Evolutionary conservation across 2,797 vertebrate genomes (phyloP), one percentile per base, ranked within the genome.

Genomic region (Microcaecilia unicolor): DNA sequence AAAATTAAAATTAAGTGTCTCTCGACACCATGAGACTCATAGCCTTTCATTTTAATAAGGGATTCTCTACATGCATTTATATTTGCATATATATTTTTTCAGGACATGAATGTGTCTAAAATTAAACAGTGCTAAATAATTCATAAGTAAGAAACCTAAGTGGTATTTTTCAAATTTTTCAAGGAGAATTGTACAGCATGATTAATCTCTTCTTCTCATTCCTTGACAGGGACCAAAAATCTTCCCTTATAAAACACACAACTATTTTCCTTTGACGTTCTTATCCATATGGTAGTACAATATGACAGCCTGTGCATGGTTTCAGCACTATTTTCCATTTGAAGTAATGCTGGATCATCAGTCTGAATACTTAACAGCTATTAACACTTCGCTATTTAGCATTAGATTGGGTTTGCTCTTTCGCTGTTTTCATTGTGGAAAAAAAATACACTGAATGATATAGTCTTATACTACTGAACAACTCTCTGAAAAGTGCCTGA

Each of bases 281-380:
- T 15, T 18, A 10, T 39, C 48, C 39, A 34, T 34, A 39, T 29
- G 34, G 41, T 29, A 36, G 2, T 2, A 43, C 10, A 46, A n/a
- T n/a, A n/a, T n/a, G n/a, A n/a, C n/a, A n/a, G n/a, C n/a, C n/a
- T n/a, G n/a, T 58, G 18, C 9, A 28, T 34, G 7, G 14, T 53
- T 46, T 33, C 39, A 51, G 47, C 18, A 63, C 29, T 16, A 27
- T 37, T 61, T 39, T 41, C 42, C 53, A 24, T 33, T 11, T 49
- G 31, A 25, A 24, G 38, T 60, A 68, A 42, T 22, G 26, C n/a
- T 34, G 51, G 21, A 58, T 60, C 37, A 33, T 40, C 58, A 26
- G 34, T 61, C 49, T 31, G 29, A 61, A 31, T 43, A n/a, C n/a
- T n/a, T n/a, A n/a, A n/a, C n/a, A n/a, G n/a, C n/a, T n/a, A n/a